Percentiles rank a stretch among this genome's conserved stretches.
Evolutionary conservation across 2,797 vertebrate genomes (phyloP).

Genomic region (Cyprinella venusta): DNA sequence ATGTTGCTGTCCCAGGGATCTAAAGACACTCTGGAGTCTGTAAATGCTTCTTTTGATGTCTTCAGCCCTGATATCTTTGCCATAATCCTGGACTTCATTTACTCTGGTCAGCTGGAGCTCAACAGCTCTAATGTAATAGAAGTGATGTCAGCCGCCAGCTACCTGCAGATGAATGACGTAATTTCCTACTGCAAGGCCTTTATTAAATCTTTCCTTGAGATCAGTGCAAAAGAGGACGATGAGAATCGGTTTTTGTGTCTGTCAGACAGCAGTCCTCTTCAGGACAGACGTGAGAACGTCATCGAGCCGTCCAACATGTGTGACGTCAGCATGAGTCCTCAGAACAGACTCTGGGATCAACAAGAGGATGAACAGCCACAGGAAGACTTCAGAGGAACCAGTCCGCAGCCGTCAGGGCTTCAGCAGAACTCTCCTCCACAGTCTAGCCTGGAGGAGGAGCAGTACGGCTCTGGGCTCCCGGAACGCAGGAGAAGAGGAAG

Average conservation of each 20-base stretch:
- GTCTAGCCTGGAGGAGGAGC: constrained; percentile 69
- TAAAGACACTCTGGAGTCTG: constrained; percentile 77
- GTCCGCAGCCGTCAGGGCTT: constrained; percentile 61
- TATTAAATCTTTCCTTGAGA: constrained; percentile 95
- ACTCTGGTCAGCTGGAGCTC: constrained; percentile 93
- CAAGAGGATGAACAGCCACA: constrained; percentile 72
- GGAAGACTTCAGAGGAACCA: constrained; percentile 70
- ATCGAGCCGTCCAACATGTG: constrained; percentile 76
- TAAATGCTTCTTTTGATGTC: constrained; percentile 90
- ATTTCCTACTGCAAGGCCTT: constrained; percentile 96
- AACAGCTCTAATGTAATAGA: constrained; percentile 94
- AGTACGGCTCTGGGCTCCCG: constrained; percentile 70
- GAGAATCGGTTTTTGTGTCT: constrained; percentile 73
- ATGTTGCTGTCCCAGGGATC: constrained; percentile 91
- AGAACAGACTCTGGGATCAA: constrained; percentile 79
- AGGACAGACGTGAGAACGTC: constrained; percentile 68
- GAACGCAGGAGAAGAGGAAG: constrained; percentile 72
- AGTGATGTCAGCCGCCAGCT: constrained; percentile 97
- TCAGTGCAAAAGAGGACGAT: constrained; percentile 84
- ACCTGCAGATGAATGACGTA: constrained; percentile 96
- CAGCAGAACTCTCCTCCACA: constrained; percentile 61
- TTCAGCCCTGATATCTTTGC: constrained; percentile 93
- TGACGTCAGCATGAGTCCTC: constrained; percentile 70
- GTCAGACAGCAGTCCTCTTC: constrained; percentile 73
- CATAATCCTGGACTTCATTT: constrained; percentile 94